These are phyloP conservation scores for Metellina segmentata DNA, from an alignment of 2,888 invertebrate genomes.

Conservation along the genomic window DNA sequence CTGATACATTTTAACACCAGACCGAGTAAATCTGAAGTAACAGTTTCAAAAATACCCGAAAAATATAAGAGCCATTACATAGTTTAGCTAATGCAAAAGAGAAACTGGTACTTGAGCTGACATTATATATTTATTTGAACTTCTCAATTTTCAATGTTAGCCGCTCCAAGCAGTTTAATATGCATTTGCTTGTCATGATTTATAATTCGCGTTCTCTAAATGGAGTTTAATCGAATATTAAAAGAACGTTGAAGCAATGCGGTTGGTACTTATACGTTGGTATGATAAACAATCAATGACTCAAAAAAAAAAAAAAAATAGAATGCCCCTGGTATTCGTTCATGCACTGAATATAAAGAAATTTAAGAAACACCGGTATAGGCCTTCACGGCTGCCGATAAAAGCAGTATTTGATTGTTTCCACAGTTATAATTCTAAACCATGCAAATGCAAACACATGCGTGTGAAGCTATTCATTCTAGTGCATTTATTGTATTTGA, in stretches of 20 bases:
- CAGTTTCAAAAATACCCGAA: no score
- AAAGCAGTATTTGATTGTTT: conserved; percentile 35
- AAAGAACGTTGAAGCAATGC: conserved; percentile 23
- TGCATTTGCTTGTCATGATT: conserved; percentile 69
- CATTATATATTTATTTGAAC: conserved; percentile 64
- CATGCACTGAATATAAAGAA: conserved; percentile 17
- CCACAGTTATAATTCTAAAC: conserved; percentile 17
- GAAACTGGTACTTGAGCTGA: conserved; percentile 29
- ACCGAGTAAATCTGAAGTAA: no score
- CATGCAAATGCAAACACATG: conserved; percentile 10
- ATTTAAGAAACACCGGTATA: conserved; percentile 6
- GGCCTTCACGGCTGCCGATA: conserved; percentile 1
- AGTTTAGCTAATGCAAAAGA: conserved; percentile 25
- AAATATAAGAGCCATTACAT: no score
- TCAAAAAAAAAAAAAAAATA: not conserved
- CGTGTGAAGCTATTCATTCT: not conserved
- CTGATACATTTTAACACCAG: no score
- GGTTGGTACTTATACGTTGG: conserved; percentile 58
- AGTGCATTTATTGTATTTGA: conserved; percentile 28
- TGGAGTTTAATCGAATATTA: conserved; percentile 33
- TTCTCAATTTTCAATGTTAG: conserved; percentile 74
- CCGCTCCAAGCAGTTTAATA: conserved; percentile 76
- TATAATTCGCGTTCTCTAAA: conserved; percentile 61
- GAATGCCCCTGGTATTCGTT: conserved; percentile 35
- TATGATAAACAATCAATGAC: conserved; percentile 31